These are phyloP conservation scores for Colaptes auratus DNA, from an alignment of 2,113 vertebrate genomes.

Conservation along the genomic window DNA sequence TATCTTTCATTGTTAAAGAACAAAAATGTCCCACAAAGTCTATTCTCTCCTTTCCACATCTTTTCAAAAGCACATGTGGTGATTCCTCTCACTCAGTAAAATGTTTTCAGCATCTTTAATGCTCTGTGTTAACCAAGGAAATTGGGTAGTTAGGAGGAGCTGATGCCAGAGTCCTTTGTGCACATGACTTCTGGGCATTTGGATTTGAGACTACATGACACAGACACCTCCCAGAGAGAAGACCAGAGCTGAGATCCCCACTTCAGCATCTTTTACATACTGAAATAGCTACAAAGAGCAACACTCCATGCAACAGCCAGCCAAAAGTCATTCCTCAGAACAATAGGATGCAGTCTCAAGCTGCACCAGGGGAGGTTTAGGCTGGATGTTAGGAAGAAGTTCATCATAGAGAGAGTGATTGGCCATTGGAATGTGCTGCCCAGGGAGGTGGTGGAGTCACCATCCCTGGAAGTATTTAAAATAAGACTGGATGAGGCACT, in stretches of 20 bases:
- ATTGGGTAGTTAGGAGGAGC: neutral
- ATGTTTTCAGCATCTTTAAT: neutral
- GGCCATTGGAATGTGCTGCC: no score
- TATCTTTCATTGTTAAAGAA: neutral
- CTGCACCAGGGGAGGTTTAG: no score
- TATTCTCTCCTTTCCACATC: neutral
- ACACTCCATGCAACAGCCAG: neutral
- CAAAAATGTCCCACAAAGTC: neutral
- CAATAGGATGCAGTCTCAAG: neutral
- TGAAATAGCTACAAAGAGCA: neutral
- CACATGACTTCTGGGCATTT: rapidly evolving
- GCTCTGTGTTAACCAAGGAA: neutral
- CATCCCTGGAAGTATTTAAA: no score
- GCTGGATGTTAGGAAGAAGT: no score
- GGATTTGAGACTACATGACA: neutral
- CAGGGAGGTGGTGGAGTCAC: no score
- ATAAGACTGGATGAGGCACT: no score
- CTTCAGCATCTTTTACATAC: neutral
- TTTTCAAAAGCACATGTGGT: neutral
- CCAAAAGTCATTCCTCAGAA: neutral
- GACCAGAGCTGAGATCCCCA: neutral
- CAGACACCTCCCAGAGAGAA: neutral
- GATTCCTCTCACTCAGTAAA: neutral
- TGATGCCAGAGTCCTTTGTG: neutral
- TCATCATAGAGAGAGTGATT: no score